These are phyloP conservation scores for Limnothrissa miodon DNA, from an alignment of 2,113 vertebrate species.

Conservation along the genomic window DNA sequence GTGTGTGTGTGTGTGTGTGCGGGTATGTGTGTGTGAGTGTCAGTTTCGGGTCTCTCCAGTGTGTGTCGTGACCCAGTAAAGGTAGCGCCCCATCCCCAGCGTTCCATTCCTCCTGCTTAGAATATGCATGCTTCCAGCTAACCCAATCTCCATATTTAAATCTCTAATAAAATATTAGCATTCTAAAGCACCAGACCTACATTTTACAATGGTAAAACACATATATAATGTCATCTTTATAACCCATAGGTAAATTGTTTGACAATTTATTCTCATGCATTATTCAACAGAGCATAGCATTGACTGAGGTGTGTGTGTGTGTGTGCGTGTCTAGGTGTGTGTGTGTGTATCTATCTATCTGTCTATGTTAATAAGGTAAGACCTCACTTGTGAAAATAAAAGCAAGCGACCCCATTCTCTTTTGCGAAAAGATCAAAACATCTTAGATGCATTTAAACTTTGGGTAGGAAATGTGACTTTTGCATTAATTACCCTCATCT, in stretches of 20 bases:
- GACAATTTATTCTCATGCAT: constrained; percentile 17
- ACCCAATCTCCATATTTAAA: constrained; percentile 45
- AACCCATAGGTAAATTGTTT: constrained; percentile 32
- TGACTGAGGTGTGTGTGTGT: neutral
- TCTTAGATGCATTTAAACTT: constrained; percentile 1
- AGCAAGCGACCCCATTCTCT: constrained; percentile 13
- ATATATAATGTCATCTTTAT: constrained; percentile 28
- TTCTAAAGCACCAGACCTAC: constrained; percentile 31
- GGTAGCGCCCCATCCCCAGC: constrained; percentile 21
- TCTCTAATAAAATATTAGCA: constrained; percentile 42
- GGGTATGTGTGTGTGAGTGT: neutral
- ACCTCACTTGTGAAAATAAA: constrained; percentile 11
- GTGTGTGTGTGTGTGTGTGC: too few species aligned
- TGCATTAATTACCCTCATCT: neutral
- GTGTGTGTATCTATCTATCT: neutral
- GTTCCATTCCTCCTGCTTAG: constrained; percentile 37
- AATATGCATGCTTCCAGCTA: constrained; percentile 48
- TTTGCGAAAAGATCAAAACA: neutral
- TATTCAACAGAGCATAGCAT: constrained; percentile 20
- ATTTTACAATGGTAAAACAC: constrained; percentile 33
- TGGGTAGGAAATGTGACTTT: neutral
- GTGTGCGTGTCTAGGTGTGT: neutral
- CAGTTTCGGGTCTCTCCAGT: neutral
- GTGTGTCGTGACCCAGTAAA: constrained; percentile 38
- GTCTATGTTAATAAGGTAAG: neutral